Evolutionary conservation across 2,113 vertebrate species (phyloP).

Genomic region (Oryzias celebensis): DNA sequence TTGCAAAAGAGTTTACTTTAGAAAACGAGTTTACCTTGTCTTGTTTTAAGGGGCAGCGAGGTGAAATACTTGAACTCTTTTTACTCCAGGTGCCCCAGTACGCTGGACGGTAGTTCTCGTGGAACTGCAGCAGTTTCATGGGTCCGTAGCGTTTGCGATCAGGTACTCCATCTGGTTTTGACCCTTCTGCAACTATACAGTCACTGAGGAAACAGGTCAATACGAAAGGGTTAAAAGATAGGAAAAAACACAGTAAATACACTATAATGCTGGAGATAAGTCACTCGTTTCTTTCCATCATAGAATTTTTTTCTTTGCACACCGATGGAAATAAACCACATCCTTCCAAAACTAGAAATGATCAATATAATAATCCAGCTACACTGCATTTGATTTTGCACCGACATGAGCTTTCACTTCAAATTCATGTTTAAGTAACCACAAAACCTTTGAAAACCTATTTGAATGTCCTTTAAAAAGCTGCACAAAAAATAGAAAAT

Average conservation of each 20-base stretch:
- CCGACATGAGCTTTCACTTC: too few species aligned
- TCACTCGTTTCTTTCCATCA: too few species aligned
- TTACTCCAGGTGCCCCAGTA: constrained; percentile 98
- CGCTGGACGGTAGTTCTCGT: constrained; percentile 90
- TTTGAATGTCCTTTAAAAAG: too few species aligned
- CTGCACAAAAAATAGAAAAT: too few species aligned
- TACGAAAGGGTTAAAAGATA: background rate
- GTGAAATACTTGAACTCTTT: constrained; percentile 75
- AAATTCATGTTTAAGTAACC: too few species aligned
- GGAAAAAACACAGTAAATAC: background rate
- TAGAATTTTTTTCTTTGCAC: background rate
- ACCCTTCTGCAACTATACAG: constrained; percentile 72
- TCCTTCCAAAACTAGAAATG: too few species aligned
- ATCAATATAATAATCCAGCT: too few species aligned
- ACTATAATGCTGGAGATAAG: too few species aligned
- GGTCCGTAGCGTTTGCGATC: constrained; percentile 82
- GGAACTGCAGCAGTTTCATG: constrained; percentile 95
- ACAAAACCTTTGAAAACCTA: too few species aligned
- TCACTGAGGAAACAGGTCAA: constrained; percentile 67
- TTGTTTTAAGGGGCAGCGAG: constrained; percentile 84
- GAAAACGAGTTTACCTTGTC: constrained; percentile 78
- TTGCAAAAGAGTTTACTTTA: background rate
- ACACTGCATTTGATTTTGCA: too few species aligned
- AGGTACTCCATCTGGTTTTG: constrained; percentile 71
- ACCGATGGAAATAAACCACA: too few species aligned